Percentiles rank a stretch among this genome's conserved stretches.
These are phyloP conservation scores for Popillia japonica DNA, from an alignment of 1,140 invertebrate genomes.

Conservation along the genomic window DNA sequence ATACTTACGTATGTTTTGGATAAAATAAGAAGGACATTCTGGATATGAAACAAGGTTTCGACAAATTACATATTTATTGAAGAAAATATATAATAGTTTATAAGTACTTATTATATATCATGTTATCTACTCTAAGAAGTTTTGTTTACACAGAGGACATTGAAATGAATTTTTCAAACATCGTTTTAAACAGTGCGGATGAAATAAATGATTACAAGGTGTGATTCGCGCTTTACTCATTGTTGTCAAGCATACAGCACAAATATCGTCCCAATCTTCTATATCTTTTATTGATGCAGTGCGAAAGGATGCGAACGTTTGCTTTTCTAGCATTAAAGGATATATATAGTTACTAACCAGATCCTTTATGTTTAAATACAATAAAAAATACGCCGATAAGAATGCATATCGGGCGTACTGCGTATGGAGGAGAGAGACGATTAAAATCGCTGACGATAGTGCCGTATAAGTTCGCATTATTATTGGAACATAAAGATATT, in stretches of 20 bases:
- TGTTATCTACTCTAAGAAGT: constrained; percentile 41
- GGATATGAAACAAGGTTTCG: too few species aligned
- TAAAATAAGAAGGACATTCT: too few species aligned
- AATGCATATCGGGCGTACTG: constrained; percentile 58
- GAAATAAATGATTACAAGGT: constrained; percentile 79
- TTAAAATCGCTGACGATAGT: constrained; percentile 63
- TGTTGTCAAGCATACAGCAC: constrained; percentile 74
- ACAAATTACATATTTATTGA: too few species aligned
- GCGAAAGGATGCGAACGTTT: constrained; percentile 68
- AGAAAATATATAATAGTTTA: background rate
- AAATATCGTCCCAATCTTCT: constrained; percentile 73
- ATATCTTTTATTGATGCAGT: constrained; percentile 72
- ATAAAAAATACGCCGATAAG: constrained; percentile 70
- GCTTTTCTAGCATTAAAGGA: constrained; percentile 66
- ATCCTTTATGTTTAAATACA: constrained; percentile 71
- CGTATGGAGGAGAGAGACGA: constrained; percentile 55
- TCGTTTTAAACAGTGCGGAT: constrained; percentile 74
- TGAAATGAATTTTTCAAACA: constrained; percentile 72
- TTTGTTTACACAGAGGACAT: constrained; percentile 75
- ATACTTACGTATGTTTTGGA: too few species aligned
- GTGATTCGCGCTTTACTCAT: constrained; percentile 76
- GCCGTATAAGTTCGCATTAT: constrained; percentile 65
- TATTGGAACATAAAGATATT: constrained; percentile 70
- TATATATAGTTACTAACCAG: constrained; percentile 65
- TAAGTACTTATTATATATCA: background rate